Evolutionary conservation across 2,113 vertebrate species (phyloP), one percentile per base, ranked within the genome.

Genomic region (Naja naja): DNA sequence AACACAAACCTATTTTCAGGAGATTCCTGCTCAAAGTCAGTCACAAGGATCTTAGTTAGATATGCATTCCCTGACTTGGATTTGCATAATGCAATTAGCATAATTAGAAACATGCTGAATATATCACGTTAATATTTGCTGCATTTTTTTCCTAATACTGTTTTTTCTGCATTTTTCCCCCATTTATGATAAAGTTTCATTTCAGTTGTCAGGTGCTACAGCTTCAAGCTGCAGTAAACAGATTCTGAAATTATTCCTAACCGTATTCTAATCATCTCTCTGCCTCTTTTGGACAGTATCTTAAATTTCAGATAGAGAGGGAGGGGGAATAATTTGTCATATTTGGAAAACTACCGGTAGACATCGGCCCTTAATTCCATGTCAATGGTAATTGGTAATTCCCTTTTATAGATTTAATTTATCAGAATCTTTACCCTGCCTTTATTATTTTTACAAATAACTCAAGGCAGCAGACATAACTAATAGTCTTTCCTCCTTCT

Each of bases 71-170:
- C 55, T 9, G 39, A 39, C 22, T 64, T 18, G 10, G 45, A 88
- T 88, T 69, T 92, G 34, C 85, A 88, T 87, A 60, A 69, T 64
- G 10, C 30, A 88, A 69, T 91, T 91, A 91, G 27, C 85, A 52
- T 87, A 91, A 92, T 88, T 88, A 92, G 20, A 92, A 52, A 47
- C 16, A 23, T 8, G 39, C 53, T 56, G 34, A 45, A n/a, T 58
- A 34, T 8, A n/a, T 87, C 10, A 22, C 54, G 6, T 60, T 58
- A 39, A 4, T 3, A 55, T 47, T 47, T 12, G 1, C 47, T 0
- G 1, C 30, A 45, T 0, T 10, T 3, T 3, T 0, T 10, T 45
- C 56, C 8, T 30, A 55, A 54, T 39, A 52, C n/a, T 18, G 39
- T 88, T 55, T 54, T 34, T 55, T 34, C 43, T 81, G 25, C 10